Conservation (phyloP, 2,797 vertebrate species). For the Pristis pectinata region DNA sequence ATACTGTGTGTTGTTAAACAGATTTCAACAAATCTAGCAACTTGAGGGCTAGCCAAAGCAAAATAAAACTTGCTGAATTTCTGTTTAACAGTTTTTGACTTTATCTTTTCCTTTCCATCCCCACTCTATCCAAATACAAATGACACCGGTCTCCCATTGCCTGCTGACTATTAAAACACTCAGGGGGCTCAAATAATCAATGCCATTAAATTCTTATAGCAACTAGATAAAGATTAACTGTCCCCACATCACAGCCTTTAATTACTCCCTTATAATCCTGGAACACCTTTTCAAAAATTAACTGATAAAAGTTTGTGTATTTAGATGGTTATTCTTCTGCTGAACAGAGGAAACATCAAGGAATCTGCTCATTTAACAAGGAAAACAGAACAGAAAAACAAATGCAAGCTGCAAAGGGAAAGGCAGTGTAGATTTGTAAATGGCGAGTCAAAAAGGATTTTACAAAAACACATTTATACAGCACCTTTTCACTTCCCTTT, state of each 20-base stretch:
- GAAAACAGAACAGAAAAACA: background rate
- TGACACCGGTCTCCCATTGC: background rate
- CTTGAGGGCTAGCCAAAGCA: background rate
- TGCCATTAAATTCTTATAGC: background rate
- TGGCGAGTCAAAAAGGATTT: too few relatives aligned
- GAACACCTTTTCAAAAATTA: background rate
- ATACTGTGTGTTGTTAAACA: background rate
- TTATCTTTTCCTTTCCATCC: background rate
- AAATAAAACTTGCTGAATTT: background rate
- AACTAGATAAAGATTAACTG: background rate
- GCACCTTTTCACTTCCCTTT: too few relatives aligned
- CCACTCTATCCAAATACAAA: background rate
- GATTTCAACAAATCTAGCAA: background rate
- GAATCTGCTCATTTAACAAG: background rate
- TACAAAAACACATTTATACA: too few relatives aligned
- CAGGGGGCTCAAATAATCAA: background rate
- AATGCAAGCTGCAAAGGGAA: background rate
- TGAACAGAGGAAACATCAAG: background rate
- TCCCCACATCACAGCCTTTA: background rate
- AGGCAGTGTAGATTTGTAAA: background rate
- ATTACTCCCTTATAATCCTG: background rate
- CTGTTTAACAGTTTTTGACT: background rate
- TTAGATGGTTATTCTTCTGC: too few relatives aligned
- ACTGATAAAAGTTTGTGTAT: background rate
- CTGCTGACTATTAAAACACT: background rate